Conservation (phyloP, 2,888 invertebrate genomes). For the Caenorhabditis japonica region DNA sequence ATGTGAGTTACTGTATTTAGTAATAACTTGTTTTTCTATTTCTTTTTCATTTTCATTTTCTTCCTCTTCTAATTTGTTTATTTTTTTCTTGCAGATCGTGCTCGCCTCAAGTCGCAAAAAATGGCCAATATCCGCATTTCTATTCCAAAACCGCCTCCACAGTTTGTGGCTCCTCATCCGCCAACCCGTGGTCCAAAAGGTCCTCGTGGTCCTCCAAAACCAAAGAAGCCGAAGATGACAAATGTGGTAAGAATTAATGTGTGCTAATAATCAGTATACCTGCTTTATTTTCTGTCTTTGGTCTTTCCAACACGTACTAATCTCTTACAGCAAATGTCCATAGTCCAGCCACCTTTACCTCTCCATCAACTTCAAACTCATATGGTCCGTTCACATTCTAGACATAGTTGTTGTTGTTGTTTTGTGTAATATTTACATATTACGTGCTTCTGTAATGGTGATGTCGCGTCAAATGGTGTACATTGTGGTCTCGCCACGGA, state of each 20-base stretch:
- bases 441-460: too few species aligned
- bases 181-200: constrained; percentile 14
- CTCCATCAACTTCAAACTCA: constrained; percentile 44
- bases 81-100: constrained; percentile 9
- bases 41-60: too few species aligned
- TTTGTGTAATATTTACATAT: too few species aligned
- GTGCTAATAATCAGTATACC: not conserved
- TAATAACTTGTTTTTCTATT: too few species aligned
- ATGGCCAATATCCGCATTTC: constrained; percentile 17
- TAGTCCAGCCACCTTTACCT: constrained; percentile 50
- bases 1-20: constrained; percentile 5
- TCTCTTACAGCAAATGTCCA: constrained; percentile 56
- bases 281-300: not conserved
- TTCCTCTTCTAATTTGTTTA: not conserved
- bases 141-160: constrained; percentile 12
- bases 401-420: not conserved
- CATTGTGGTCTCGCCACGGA: too few species aligned
- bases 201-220: constrained; percentile 14
- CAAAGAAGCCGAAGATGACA: constrained; percentile 19
- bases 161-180: constrained; percentile 32
- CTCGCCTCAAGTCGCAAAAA: constrained; percentile 12
- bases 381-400: constrained; percentile 39
- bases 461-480: too few species aligned
- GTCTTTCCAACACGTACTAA: constrained; percentile 3
- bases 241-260: constrained; percentile 30